These are phyloP conservation scores for Ceratotherium simum DNA, from an alignment of 2,113 vertebrate species.

Conservation along the genomic window DNA sequence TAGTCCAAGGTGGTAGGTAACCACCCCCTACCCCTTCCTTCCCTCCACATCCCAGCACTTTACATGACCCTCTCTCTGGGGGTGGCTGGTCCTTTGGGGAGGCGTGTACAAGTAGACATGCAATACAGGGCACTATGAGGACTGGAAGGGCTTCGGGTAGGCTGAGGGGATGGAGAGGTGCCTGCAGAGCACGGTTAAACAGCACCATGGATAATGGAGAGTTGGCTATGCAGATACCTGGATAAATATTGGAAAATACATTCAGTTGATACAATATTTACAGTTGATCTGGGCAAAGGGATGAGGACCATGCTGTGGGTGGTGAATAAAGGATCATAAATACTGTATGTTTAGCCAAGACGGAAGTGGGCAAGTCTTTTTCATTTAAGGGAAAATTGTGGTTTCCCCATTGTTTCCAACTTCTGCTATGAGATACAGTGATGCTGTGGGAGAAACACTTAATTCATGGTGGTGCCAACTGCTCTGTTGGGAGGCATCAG, in stretches of 20 bases:
- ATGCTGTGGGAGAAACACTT: not conserved
- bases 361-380: not conserved
- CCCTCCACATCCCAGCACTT: not conserved
- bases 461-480: not conserved
- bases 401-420: not conserved
- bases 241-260: not conserved
- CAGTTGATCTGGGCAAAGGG: not conserved
- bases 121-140: fast-evolving
- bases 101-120: not conserved
- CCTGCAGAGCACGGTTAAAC: fast-evolving
- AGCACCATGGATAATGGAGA: fast-evolving
- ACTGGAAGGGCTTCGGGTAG: not conserved
- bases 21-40: not conserved
- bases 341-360: not conserved
- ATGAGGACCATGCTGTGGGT: not conserved
- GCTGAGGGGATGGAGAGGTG: not conserved
- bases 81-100: not conserved
- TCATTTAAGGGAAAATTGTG: not conserved
- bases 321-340: not conserved
- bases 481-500: not conserved
- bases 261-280: not conserved
- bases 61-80: not conserved
- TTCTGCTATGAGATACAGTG: not conserved
- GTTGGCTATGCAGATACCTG: not conserved
- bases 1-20: not conserved